Evolutionary conservation across 2,888 invertebrate species (phyloP).

Genomic region (Rhimphoctona megacephalus): DNA sequence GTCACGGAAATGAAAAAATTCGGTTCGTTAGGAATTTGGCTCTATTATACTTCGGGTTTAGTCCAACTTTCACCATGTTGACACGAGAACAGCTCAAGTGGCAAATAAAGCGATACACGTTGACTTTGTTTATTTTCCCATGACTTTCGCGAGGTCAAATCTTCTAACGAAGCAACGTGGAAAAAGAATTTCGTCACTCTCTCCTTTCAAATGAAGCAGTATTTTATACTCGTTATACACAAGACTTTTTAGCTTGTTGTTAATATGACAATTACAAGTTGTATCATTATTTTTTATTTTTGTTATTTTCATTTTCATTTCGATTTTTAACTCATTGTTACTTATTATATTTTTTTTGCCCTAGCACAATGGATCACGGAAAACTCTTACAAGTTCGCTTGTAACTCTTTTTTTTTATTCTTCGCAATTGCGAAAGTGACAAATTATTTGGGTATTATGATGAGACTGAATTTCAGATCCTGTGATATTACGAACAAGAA

Average conservation of each 20-base stretch:
- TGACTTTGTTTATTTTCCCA: constrained; percentile 21
- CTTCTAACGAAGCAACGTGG: constrained; percentile 42
- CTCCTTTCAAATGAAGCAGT: constrained; percentile 75
- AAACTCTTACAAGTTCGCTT: constrained; percentile 37
- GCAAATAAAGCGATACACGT: neutral
- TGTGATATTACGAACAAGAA: constrained; percentile 63
- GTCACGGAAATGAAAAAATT: constrained; percentile 19
- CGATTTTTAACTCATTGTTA: constrained; percentile 7
- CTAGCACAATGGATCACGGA: constrained; percentile 20
- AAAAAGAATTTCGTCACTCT: constrained; percentile 50
- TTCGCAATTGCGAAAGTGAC: neutral
- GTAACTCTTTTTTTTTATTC: constrained; percentile 24
- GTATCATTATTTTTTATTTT: constrained; percentile 30
- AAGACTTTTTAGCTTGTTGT: constrained; percentile 57
- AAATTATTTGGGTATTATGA: constrained; percentile 14
- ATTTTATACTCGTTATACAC: constrained; percentile 69
- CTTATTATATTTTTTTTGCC: constrained; percentile 36
- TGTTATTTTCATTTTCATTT: constrained; percentile 2
- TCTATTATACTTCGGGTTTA: neutral
- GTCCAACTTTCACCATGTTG: constrained; percentile 35
- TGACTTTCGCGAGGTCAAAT: constrained; percentile 27
- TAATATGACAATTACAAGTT: constrained; percentile 35
- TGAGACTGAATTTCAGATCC: constrained; percentile 49
- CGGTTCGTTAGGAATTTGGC: constrained; percentile 38
- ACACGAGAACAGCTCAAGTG: neutral